Percentiles rank a stretch among this genome's conserved stretches.
These are phyloP conservation scores for Synanceia verrucosa DNA, from an alignment of 2,797 vertebrate genomes.

Conservation along the genomic window DNA sequence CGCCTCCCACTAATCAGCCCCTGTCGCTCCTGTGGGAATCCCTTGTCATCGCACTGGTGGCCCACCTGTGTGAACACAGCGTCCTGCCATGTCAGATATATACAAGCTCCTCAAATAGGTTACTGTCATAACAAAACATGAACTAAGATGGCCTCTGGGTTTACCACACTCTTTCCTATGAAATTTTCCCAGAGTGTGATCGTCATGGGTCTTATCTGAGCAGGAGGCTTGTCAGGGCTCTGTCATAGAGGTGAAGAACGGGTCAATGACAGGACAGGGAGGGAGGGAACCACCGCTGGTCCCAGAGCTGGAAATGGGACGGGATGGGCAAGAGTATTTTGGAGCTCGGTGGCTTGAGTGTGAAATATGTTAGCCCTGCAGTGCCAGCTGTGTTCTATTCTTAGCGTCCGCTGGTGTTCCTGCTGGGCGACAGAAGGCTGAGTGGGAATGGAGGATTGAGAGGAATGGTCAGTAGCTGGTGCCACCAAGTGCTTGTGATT, in stretches of 20 bases:
- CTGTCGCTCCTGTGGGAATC: constrained; percentile 63
- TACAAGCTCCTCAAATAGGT: constrained; percentile 11
- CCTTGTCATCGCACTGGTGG: constrained; percentile 63
- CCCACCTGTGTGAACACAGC: constrained; percentile 49
- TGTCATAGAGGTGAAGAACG: constrained; percentile 72
- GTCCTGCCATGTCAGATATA: constrained; percentile 17
- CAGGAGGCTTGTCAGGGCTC: constrained; percentile 52
- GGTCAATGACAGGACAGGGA: constrained; percentile 56
- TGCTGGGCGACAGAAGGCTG: constrained; percentile 72
- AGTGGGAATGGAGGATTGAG: constrained; percentile 66
- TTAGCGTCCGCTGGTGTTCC: constrained; percentile 75
- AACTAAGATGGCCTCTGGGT: constrained; percentile 53
- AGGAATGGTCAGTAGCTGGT: constrained; percentile 57
- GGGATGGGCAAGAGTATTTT: constrained; percentile 75
- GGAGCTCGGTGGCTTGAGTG: constrained; percentile 77
- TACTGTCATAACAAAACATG: constrained; percentile 43
- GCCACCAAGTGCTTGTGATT: constrained; percentile 48
- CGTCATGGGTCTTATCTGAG: constrained; percentile 68
- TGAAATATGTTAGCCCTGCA: constrained; percentile 82
- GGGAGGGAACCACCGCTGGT: constrained; percentile 61
- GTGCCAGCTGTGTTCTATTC: constrained; percentile 87
- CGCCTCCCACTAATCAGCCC: constrained; percentile 68
- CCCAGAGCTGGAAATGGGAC: constrained; percentile 64
- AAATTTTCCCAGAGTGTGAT: constrained; percentile 62
- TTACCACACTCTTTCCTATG: constrained; percentile 51